phyloP scores from a whole-genome alignment of 2,797 vertebrate species.

The Simalia tracyae region DNA sequence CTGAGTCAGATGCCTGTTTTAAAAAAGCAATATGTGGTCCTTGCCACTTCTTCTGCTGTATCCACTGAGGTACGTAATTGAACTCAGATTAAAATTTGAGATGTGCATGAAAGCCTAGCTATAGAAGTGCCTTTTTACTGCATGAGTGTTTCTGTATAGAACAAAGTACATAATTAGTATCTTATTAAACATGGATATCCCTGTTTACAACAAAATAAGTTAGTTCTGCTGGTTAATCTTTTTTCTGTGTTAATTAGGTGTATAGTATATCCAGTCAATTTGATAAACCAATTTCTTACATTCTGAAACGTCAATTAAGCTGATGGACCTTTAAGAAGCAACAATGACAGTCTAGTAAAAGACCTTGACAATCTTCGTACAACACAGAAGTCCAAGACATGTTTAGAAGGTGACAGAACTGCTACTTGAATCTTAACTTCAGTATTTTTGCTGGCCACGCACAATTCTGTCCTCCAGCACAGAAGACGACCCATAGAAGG shows the following conservation, averaged over 20 bases:
- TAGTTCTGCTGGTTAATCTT: neutral
- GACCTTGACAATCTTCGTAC: neutral
- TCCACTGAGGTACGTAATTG: neutral
- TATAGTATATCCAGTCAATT: neutral
- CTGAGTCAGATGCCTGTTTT: neutral
- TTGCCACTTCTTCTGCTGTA: neutral
- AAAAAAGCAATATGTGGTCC: neutral
- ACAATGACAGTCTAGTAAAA: neutral
- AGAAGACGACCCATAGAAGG: neutral
- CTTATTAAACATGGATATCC: neutral
- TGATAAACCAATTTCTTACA: neutral
- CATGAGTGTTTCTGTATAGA: neutral
- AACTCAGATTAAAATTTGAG: neutral
- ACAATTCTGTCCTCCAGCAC: neutral
- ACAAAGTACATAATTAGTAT: neutral
- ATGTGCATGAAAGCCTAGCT: neutral
- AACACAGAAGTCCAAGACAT: neutral
- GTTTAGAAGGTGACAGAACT: neutral
- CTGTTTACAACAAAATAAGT: neutral
- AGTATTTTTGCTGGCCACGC: neutral
- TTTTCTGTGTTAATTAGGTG: neutral
- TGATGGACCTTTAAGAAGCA: rapidly evolving
- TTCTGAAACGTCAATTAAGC: neutral
- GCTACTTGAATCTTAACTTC: neutral
- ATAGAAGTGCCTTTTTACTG: neutral